A percentile compares a stretch with the other conserved stretches of the same genome.
These are phyloP conservation scores for Masnerella sp. DNA, from an alignment of 2,888 invertebrate genomes.

Conservation along the genomic window DNA sequence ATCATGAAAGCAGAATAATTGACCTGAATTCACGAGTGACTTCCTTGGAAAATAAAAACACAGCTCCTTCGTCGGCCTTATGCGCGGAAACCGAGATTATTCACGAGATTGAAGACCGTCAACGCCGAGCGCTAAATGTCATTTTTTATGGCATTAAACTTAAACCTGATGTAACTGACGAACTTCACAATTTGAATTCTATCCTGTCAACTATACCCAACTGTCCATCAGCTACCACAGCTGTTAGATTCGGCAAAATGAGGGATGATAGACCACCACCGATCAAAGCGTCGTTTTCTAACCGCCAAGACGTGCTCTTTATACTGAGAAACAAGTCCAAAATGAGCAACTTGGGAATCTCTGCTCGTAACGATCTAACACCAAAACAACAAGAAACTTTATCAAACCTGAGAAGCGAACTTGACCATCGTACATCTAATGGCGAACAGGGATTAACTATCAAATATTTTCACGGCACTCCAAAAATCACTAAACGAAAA, in stretches of 20 bases:
- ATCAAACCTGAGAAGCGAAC: background rate
- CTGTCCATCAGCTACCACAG: background rate
- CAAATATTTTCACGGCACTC: background rate
- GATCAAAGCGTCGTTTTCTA: conserved; percentile 8
- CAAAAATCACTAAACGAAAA: conserved; percentile 7
- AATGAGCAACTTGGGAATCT: background rate
- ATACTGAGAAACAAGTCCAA: conserved; percentile 6
- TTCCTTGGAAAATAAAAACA: no score
- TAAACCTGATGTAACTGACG: background rate
- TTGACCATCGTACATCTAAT: background rate
- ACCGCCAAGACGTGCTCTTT: background rate
- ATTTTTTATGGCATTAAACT: conserved; percentile 6
- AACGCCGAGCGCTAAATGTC: background rate
- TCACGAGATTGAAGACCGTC: background rate
- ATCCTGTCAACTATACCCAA: conserved; percentile 6
- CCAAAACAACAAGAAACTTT: background rate
- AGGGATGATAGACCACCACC: background rate
- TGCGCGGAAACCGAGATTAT: background rate
- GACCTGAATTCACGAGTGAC: no score
- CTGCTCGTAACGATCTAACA: background rate
- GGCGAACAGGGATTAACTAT: background rate
- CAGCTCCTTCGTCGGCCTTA: no score
- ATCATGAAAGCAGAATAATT: background rate
- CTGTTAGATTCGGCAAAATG: conserved; percentile 1
- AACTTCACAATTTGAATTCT: background rate